phyloP scores from a whole-genome alignment of 2,888 invertebrate species.

The Sturmia bella region DNA sequence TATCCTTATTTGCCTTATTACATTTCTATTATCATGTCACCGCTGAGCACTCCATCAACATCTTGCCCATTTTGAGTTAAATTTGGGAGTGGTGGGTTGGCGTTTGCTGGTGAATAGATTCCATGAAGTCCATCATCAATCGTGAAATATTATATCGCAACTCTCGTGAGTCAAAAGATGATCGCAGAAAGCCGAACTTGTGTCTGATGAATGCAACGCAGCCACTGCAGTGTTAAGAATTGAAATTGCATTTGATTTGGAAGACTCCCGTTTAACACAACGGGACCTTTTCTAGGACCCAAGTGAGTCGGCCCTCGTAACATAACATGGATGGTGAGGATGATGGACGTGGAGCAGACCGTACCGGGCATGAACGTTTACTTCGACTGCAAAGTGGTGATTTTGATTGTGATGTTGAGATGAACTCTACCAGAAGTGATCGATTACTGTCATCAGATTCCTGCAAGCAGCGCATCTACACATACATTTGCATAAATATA shows the following conservation, averaged over 20 bases:
- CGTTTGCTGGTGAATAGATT: conserved; percentile 1
- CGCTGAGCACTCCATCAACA: no score
- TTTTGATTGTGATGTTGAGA: neutral
- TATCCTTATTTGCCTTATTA: neutral
- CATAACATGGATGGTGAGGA: neutral
- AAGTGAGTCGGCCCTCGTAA: no score
- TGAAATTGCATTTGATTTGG: neutral
- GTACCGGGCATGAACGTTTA: neutral
- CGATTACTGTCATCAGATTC: conserved; percentile 1
- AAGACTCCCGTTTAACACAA: no score
- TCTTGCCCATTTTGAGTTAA: no score
- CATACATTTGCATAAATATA: no score
- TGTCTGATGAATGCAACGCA: conserved; percentile 1
- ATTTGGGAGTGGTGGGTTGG: no score
- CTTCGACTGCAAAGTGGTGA: neutral
- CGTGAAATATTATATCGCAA: conserved; percentile 25
- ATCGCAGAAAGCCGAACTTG: conserved; percentile 24
- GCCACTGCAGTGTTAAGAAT: conserved; percentile 1
- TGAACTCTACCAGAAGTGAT: neutral
- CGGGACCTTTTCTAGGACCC: no score
- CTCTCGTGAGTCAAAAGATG: conserved; percentile 10
- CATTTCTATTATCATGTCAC: no score
- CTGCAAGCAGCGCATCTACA: neutral
- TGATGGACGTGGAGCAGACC: neutral
- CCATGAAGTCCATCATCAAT: conserved; percentile 32